phyloP scores from a whole-genome alignment of 2,888 invertebrate species.

The Megaustenia siamemsis region DNA sequence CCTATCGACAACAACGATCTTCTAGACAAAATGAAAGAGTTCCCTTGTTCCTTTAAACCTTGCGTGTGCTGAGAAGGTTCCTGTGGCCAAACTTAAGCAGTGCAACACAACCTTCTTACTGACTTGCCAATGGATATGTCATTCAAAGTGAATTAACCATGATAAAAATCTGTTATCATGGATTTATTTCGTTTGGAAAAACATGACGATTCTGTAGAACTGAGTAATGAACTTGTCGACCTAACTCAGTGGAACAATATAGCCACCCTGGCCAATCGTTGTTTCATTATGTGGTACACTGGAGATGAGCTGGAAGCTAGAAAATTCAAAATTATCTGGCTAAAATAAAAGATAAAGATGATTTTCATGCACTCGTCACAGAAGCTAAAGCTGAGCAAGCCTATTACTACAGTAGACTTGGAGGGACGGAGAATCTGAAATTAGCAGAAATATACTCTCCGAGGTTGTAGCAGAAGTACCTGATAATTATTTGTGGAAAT shows the following conservation, averaged over 20 bases:
- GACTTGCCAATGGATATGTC: background rate
- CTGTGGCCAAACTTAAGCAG: background rate
- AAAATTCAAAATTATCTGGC: background rate
- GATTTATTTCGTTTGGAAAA: background rate
- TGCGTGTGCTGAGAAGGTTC: too few species aligned
- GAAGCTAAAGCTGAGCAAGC: slow-evolving; percentile 32
- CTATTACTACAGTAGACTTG: slow-evolving; percentile 26
- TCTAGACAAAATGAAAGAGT: background rate
- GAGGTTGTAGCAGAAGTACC: background rate
- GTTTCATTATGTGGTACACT: background rate
- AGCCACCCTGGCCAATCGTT: background rate
- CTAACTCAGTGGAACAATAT: background rate
- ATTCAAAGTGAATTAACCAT: background rate
- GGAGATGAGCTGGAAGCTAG: slow-evolving; percentile 13
- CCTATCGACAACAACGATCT: too few species aligned
- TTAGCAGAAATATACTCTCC: background rate
- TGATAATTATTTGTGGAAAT: slow-evolving; percentile 9
- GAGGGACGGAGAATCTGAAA: background rate
- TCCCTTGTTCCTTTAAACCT: slow-evolving; percentile 19
- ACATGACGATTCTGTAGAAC: background rate
- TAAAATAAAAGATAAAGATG: background rate
- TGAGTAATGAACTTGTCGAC: background rate
- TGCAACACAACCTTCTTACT: background rate
- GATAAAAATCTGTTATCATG: slow-evolving; percentile 19
- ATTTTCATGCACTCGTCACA: background rate